Evolutionary conservation across 2,797 vertebrate species (phyloP).

Genomic region (Tamandua tetradactyla): DNA sequence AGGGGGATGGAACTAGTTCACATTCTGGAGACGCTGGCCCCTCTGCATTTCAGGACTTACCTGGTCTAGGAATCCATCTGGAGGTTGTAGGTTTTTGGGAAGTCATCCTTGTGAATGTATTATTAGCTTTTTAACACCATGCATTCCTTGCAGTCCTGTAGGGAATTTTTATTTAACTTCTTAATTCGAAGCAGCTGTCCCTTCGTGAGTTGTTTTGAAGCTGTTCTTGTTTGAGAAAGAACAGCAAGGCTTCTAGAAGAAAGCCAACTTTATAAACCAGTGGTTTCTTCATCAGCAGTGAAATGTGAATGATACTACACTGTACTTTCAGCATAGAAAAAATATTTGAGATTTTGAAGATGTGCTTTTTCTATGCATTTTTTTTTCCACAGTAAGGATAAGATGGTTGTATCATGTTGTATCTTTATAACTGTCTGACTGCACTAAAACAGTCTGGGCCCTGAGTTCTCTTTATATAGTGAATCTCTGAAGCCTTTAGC

Average conservation of each 20-base stretch:
- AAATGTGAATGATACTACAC: conserved; percentile 1
- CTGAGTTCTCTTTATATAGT: not conserved
- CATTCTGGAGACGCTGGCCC: too few species aligned
- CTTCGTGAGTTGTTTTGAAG: not conserved
- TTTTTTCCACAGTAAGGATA: not conserved
- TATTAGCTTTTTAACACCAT: not conserved
- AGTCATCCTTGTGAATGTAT: too few species aligned
- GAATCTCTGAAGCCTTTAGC: not conserved
- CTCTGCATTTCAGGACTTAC: too few species aligned
- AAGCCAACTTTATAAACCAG: conserved; percentile 30
- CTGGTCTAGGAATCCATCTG: too few species aligned
- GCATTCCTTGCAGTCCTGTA: not conserved
- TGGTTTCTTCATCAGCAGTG: not conserved
- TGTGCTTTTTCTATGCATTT: not conserved
- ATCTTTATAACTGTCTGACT: not conserved
- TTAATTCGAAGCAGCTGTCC: conserved; percentile 35
- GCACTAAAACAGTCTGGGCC: not conserved
- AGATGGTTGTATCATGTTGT: too few species aligned
- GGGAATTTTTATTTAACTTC: conserved; percentile 48
- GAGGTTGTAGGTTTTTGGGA: too few species aligned
- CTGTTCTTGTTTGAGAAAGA: conserved; percentile 7
- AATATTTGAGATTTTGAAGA: not conserved
- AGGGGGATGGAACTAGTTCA: too few species aligned
- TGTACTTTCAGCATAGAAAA: conserved; percentile 61
- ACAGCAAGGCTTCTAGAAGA: not conserved